A percentile compares a stretch with the other conserved stretches of the same genome.
phyloP scores from a whole-genome alignment of 2,113 vertebrate genomes.

The Chiloscyllium plagiosum region DNA sequence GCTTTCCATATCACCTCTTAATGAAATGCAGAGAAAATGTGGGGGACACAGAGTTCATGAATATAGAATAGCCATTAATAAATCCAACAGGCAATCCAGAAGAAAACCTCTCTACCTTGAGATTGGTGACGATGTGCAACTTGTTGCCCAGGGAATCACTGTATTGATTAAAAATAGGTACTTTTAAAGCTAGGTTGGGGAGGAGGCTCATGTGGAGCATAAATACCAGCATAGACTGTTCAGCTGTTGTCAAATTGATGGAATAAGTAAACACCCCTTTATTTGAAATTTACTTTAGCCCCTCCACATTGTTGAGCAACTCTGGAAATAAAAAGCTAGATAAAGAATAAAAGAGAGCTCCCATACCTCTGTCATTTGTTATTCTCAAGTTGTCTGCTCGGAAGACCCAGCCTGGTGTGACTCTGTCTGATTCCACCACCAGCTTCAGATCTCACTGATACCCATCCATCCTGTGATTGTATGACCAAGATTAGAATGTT shows the following conservation, averaged over 20 bases:
- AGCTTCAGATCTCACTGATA: too few species aligned
- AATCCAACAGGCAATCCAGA: background rate
- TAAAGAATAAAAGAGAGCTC: background rate
- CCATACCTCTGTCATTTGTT: background rate
- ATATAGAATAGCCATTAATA: background rate
- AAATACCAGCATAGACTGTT: too few species aligned
- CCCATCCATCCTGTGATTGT: too few species aligned
- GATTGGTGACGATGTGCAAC: background rate
- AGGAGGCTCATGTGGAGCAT: too few species aligned
- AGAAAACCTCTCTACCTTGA: background rate
- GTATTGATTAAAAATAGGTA: too few species aligned
- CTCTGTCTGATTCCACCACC: background rate
- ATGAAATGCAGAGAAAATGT: background rate
- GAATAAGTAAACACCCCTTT: background rate
- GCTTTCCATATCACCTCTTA: background rate
- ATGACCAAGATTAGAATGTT: too few species aligned
- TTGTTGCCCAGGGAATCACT: background rate
- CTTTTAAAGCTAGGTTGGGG: too few species aligned
- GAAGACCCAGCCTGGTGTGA: background rate
- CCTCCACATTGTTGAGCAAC: background rate
- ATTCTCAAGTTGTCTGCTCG: background rate
- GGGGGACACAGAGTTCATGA: too few species aligned
- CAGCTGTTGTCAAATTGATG: background rate
- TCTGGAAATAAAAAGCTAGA: background rate
- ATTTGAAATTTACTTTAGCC: background rate